Evolutionary conservation across 2,797 vertebrate genomes (phyloP).

Genomic region (Clarias platycephalus): DNA sequence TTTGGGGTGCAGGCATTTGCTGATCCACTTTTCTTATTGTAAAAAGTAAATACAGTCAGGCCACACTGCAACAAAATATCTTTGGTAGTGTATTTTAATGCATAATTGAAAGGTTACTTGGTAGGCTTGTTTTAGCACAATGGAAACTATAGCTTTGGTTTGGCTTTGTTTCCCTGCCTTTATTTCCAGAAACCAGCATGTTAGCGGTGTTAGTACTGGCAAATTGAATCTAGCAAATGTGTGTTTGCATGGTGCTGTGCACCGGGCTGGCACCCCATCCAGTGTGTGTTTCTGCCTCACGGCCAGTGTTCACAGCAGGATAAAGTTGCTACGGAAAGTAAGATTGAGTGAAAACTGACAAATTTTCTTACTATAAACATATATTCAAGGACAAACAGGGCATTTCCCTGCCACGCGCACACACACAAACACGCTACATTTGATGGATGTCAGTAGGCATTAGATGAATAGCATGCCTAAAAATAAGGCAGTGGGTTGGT

Average conservation of each 20-base stretch:
- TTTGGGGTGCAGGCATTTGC: neutral
- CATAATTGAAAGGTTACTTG: neutral
- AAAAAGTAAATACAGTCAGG: neutral
- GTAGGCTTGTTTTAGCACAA: neutral
- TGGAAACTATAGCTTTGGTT: neutral
- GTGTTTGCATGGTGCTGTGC: neutral
- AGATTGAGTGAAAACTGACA: constrained; percentile 2
- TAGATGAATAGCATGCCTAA: neutral
- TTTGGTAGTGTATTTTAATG: neutral
- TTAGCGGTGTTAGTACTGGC: neutral
- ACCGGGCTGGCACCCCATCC: neutral
- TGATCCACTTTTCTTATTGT: neutral
- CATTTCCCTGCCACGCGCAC: neutral
- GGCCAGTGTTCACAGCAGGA: neutral
- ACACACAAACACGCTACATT: neutral
- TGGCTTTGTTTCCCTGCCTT: neutral
- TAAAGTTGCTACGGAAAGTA: neutral
- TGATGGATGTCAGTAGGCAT: constrained; percentile 4
- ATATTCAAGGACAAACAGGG: constrained; percentile 5
- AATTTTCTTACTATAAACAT: constrained; percentile 10
- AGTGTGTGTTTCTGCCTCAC: neutral
- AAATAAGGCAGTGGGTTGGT: neutral
- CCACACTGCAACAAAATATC: neutral
- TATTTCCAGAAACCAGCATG: neutral
- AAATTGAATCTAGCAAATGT: neutral